Base-by-base conservation (phyloP, 2,888 invertebrate species). In the Phortica okadai region DNA sequence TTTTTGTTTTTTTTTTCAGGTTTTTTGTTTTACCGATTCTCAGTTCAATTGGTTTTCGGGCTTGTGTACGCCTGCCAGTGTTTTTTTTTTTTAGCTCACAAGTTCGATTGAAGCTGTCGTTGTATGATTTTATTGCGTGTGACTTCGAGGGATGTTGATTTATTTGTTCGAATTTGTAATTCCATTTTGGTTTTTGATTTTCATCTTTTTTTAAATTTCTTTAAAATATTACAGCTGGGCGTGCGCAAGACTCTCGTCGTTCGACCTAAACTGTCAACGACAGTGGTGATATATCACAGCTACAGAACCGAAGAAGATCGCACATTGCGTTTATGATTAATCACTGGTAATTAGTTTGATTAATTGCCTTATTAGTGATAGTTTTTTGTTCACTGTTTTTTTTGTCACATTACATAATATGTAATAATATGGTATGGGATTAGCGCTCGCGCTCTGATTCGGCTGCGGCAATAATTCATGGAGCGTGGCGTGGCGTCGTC, bases 321-420 rank as follows among this genome's bases (percentile, higher is more conserved):
- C 59, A 41, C 56, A 67, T n/a, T 14, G 59, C 70, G 74, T 66
- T 76, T 85, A 88, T 87, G 87, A 87, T 87, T 85, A 88, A 87
- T 87, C 82, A 83, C 81, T 81, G 86, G 87, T 87, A 87, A 87
- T 87, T 87, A 87, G 82, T 76, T 84, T 87, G 88, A 87, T 87
- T 87, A 88, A 87, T 87, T 87, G 84, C 85, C 84, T 82, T 86
- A 87, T 87, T 88, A 88, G 84, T 80, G 77, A 80, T 79, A 81
- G 82, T 78, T 80, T 77, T 58, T 58, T 69, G 54, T 70, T 50
- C 74, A 67, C 59, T 10, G 58, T n/a, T 66, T 66, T 42, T 66
- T 66, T 66, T 66, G 16, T 10, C 67, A 21, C 67, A 44, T 67
- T 67, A 67, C 67, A 67, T 67, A 42, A 67, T 67, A 7, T 16